phyloP scores from a whole-genome alignment of 2,888 invertebrate genomes.

The Priocnemis perturbator region DNA sequence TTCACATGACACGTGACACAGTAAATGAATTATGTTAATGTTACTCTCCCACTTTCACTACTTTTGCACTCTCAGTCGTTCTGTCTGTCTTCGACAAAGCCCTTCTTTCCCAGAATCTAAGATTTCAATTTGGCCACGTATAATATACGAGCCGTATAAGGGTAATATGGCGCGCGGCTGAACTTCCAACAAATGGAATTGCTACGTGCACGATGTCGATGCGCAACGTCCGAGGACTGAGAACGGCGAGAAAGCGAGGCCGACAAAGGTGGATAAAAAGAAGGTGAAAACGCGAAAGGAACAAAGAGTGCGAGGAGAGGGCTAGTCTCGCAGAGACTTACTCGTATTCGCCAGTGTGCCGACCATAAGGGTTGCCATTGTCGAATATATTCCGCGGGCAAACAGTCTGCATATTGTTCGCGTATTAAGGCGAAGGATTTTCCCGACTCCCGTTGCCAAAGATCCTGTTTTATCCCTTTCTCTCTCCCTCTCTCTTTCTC shows the following conservation, averaged over 20 bases:
- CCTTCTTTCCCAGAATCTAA: slow-evolving; percentile 17
- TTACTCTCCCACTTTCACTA: background rate
- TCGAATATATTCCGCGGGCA: slow-evolving; percentile 48
- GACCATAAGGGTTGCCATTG: slow-evolving; percentile 37
- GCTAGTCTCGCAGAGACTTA: background rate
- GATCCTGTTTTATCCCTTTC: background rate
- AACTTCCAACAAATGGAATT: slow-evolving; percentile 33
- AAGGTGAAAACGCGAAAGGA: background rate
- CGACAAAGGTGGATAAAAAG: background rate
- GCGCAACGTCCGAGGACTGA: slow-evolving; percentile 19
- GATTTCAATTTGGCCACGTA: slow-evolving; percentile 29
- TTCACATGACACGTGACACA: no score
- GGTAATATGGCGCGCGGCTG: slow-evolving; percentile 25
- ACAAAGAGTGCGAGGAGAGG: background rate
- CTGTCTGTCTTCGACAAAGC: background rate
- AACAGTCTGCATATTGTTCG: slow-evolving; percentile 53
- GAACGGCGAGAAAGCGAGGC: slow-evolving; percentile 4
- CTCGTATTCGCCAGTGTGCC: background rate
- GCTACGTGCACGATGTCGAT: slow-evolving; percentile 20
- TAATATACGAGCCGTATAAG: slow-evolving; percentile 15
- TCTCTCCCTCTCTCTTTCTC: slow-evolving; percentile 15
- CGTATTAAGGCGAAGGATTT: slow-evolving; percentile 41
- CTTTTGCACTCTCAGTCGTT: background rate
- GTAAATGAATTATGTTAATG: no score
- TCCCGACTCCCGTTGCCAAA: slow-evolving; percentile 29